Percentiles rank a stretch among this genome's conserved stretches.
Conservation (phyloP, 2,888 invertebrate genomes). For the Chloromyia formosa region DNA sequence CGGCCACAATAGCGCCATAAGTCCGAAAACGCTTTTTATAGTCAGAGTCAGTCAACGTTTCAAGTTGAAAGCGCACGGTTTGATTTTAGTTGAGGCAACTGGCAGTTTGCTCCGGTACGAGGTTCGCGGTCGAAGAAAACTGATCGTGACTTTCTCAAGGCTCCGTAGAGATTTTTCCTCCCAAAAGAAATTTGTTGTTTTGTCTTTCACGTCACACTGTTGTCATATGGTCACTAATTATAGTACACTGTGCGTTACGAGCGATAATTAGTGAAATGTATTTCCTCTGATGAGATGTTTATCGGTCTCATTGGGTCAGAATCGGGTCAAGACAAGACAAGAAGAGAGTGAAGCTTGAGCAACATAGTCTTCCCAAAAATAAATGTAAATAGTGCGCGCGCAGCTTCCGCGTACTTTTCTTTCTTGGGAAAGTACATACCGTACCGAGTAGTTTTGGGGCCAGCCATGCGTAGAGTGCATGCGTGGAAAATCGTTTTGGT, state of each 20-base stretch:
- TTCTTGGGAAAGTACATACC: slow-evolving; percentile 18
- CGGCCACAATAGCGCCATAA: slow-evolving; percentile 32
- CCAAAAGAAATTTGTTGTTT: background rate
- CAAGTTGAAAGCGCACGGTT: slow-evolving; percentile 52
- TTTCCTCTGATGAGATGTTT: background rate
- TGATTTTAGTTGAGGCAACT: slow-evolving; percentile 11
- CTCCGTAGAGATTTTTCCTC: background rate
- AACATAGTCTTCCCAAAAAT: slow-evolving; percentile 10
- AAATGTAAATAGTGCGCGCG: slow-evolving; percentile 40
- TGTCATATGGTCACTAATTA: slow-evolving; percentile 3
- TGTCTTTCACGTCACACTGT: background rate
- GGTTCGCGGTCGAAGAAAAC: slow-evolving; percentile 13
- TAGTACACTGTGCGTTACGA: background rate
- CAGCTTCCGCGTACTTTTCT: slow-evolving; percentile 27
- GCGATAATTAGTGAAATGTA: slow-evolving; percentile 8
- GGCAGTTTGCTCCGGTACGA: background rate
- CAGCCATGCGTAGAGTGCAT: slow-evolving; percentile 11
- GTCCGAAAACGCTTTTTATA: slow-evolving; percentile 31
- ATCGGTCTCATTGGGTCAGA: slow-evolving; percentile 15
- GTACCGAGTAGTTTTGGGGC: background rate
- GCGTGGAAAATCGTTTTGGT: slow-evolving; percentile 6
- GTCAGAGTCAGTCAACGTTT: slow-evolving; percentile 52
- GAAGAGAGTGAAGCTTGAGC: background rate
- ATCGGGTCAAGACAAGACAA: slow-evolving; percentile 37
- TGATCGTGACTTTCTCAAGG: slow-evolving; percentile 16